Evolutionary conservation across 1,140 invertebrate species (phyloP), one percentile per base, ranked within the genome.

Genomic region (Cyclargus thomasi): DNA sequence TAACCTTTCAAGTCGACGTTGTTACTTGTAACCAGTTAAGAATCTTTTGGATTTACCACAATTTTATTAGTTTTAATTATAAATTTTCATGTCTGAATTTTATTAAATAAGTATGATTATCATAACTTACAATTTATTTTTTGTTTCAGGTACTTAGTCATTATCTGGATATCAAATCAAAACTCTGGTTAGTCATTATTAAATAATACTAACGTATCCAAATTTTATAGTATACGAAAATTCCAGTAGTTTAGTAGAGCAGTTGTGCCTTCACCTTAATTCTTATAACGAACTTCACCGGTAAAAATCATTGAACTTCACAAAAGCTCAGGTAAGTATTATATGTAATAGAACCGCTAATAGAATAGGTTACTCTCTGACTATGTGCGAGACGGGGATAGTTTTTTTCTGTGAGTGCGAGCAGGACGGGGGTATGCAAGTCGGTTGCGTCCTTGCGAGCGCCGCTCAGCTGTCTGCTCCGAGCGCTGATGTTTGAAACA

Each of bases 401-500:
- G 68, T 70, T 53, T 22, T 68, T 70, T 67, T 63, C 35, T 65
- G 67, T 71, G 69, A 67, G 86, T 78, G 78, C 67, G 86, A 88
- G 75, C 64, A 77, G 74, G 81, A 87, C 72, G 71, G 78, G 72
- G 75, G 79, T 83, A 88, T 85, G 79, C 80, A 80, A 74, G 73
- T 83, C 76, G 71, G 79, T 79, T 81, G 75, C 83, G 80, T 78
- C 82, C 77, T 78, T 81, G 78, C 79, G 77, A 82, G 81, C 85
- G 85, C 79, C 79, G 81, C 83, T 90, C 87, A 90, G 87, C 86
- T 88, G 86, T 88, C 86, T 85, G 79, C 81, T 76, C 78, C 71
- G 76, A 85, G 85, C 84, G 81, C 82, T 90, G 90, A 90, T 90
- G 90, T 91, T 91, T 91, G 88, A 91, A 91, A 91, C 90, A 88